Percentiles rank a stretch among this genome's conserved stretches.
Conservation (phyloP, 2,113 vertebrate genomes). For the Strix uralensis region DNA sequence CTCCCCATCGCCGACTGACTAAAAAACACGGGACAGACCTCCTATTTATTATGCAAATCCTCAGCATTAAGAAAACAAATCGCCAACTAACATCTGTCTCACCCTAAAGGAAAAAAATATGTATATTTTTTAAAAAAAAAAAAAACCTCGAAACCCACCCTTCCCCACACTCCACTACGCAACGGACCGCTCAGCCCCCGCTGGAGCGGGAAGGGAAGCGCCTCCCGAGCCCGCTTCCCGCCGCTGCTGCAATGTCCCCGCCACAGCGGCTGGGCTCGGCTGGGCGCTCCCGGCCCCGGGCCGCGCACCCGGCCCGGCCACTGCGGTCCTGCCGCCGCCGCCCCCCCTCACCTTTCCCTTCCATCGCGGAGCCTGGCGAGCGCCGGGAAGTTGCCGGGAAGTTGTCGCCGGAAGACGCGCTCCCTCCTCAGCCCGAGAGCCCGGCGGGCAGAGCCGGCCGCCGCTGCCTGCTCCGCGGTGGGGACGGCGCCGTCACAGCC, state of each 20-base stretch:
- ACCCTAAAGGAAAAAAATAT: not conserved
- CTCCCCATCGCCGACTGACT: not conserved
- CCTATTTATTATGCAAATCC: constrained; percentile 53
- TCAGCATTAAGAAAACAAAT: constrained; percentile 58
- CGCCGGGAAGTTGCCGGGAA: constrained; percentile 74
- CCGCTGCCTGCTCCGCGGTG: constrained; percentile 69
- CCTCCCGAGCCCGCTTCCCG: constrained; percentile 41
- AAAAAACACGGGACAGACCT: constrained; percentile 48
- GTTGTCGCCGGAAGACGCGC: constrained; percentile 70
- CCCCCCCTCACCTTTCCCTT: constrained; percentile 80
- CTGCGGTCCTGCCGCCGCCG: constrained; percentile 31
- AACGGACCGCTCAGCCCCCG: constrained; percentile 25
- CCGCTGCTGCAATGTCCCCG: constrained; percentile 68
- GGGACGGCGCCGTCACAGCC: constrained; percentile 69
- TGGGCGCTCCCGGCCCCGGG: constrained; percentile 63
- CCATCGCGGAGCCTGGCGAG: constrained; percentile 76
- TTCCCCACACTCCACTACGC: constrained; percentile 34
- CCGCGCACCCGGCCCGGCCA: constrained; percentile 52
- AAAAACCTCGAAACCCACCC: not conserved
- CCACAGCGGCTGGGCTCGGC: constrained; percentile 32
- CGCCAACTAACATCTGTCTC: constrained; percentile 61
- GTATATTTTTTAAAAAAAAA: too few species aligned
- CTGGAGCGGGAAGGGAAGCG: constrained; percentile 52
- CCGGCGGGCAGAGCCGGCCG: constrained; percentile 51
- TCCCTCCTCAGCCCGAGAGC: constrained; percentile 59